Percentiles rank a stretch among this genome's conserved stretches.
Evolutionary conservation across 1,140 invertebrate genomes (phyloP).

Genomic region (Chrysopa pallens): DNA sequence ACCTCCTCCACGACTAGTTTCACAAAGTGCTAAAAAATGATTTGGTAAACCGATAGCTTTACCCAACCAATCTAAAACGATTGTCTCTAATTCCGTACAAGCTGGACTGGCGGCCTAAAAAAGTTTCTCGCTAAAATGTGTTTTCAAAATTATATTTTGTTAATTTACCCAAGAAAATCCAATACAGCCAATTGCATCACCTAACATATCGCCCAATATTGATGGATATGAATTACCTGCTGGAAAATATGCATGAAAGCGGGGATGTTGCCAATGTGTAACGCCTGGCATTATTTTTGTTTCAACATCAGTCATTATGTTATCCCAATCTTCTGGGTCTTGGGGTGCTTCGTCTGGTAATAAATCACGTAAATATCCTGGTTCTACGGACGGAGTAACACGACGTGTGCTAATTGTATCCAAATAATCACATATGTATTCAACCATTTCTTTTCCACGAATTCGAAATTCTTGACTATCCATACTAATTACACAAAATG

Average conservation of each 20-base stretch:
- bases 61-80: conserved; percentile 90
- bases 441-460: conserved; percentile 90
- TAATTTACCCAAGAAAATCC: conserved; percentile 92
- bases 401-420: conserved; percentile 63
- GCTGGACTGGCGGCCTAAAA: conserved; percentile 79
- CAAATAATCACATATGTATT: conserved; percentile 94
- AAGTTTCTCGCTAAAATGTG: conserved; percentile 1
- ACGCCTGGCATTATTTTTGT: conserved; percentile 95
- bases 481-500: conserved; percentile 40
- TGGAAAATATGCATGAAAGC: conserved; percentile 98
- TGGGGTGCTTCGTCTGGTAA: conserved; percentile 71
- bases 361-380: conserved; percentile 72
- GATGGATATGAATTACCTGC: conserved; percentile 95
- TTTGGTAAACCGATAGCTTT: conserved; percentile 82
- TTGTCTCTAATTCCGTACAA: conserved; percentile 92
- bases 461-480: conserved; percentile 75
- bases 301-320: conserved; percentile 89
- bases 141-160: not conserved
- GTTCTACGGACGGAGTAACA: conserved; percentile 80
- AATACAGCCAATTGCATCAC: conserved; percentile 88
- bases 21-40: conserved; percentile 64
- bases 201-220: conserved; percentile 95
- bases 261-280: conserved; percentile 98
- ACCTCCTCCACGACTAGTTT: conserved; percentile 76
- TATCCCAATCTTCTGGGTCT: conserved; percentile 77